phyloP scores from a whole-genome alignment of 1,140 invertebrate genomes.

The Brachystomella parvula region DNA sequence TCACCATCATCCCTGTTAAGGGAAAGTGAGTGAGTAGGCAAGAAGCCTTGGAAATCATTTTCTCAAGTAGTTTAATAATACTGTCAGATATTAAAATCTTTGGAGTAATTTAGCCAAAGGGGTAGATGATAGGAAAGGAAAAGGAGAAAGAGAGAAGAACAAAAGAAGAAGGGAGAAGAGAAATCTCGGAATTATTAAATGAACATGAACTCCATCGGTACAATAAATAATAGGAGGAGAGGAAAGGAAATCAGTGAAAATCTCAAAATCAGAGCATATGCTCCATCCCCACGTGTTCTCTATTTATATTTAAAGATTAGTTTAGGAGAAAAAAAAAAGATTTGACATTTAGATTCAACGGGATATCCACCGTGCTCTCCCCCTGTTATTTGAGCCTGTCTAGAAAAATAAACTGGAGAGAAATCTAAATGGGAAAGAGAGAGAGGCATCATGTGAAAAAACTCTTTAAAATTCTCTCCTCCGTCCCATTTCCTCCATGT shows the following conservation, averaged over 20 bases:
- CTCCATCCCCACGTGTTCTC: background rate
- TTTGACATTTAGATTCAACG: background rate
- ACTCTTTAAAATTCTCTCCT: too few species aligned
- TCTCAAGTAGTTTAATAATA: slow-evolving; percentile 10
- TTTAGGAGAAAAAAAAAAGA: background rate
- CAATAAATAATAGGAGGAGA: background rate
- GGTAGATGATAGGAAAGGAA: background rate
- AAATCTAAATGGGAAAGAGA: background rate
- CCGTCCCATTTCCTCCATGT: too few species aligned
- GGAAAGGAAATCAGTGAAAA: background rate
- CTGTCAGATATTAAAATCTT: slow-evolving; percentile 27
- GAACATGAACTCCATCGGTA: slow-evolving; percentile 4
- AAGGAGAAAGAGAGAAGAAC: background rate
- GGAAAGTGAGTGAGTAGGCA: background rate
- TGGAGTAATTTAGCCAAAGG: slow-evolving; percentile 20
- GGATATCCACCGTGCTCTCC: background rate
- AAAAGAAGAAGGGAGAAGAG: background rate
- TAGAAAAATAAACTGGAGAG: background rate
- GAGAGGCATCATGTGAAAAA: slow-evolving; percentile 6
- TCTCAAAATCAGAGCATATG: background rate
- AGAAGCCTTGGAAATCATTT: background rate
- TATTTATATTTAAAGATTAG: background rate
- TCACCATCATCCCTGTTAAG: too few species aligned
- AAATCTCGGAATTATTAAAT: background rate
- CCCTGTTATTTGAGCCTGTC: background rate